Evolutionary conservation across 2,888 invertebrate genomes (phyloP), one percentile per base, ranked within the genome.

Genomic region (Anthrax anthrax): DNA sequence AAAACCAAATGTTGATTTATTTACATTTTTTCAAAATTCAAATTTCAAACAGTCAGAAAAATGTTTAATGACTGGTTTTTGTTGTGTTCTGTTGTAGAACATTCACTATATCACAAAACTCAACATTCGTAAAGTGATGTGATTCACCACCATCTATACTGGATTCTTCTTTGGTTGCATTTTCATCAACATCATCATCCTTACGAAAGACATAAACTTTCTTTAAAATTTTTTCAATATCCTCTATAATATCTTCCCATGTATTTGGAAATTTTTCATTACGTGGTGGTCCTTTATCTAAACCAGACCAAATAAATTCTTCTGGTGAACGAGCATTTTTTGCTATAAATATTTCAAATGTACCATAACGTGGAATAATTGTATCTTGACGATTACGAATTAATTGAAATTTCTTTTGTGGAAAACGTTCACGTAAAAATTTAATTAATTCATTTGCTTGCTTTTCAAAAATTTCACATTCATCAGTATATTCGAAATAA

Each of bases 291-390:
- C 66, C 66, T 17, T 50, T 54, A 1, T 54, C 53, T 10, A 66
- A 16, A 4, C 66, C 66, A 16, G 57, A 57, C 62, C 62, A 62
- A 16, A 62, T 9, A 4, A 50, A 18, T 13, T 58, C 54, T 18
- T 52, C 23, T 3, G 63, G 61, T 12, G 64, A 62, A 42, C 60
- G 58, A 1, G 65, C 65, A 52, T 60, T 62, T 44, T 66, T 64
- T 2, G 61, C 52, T 38, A 66, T 53, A 0, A 48, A 43, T 3
- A 66, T 59, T 56, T 66, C 64, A 46, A 65, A 66, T 18, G 64
- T 54, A 1, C 64, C 65, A 0, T 53, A 51, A 0, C 65, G 55
- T 0, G 63, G 61, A 6, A 17, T n/a, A 16, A 49, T 37, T 37
- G 59, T 61, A 4, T 61, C 60, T 37, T 58, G 54, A 27, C 46